These are phyloP conservation scores for Xestia sexstrigata DNA, from an alignment of 2,888 invertebrate genomes.

Conservation along the genomic window DNA sequence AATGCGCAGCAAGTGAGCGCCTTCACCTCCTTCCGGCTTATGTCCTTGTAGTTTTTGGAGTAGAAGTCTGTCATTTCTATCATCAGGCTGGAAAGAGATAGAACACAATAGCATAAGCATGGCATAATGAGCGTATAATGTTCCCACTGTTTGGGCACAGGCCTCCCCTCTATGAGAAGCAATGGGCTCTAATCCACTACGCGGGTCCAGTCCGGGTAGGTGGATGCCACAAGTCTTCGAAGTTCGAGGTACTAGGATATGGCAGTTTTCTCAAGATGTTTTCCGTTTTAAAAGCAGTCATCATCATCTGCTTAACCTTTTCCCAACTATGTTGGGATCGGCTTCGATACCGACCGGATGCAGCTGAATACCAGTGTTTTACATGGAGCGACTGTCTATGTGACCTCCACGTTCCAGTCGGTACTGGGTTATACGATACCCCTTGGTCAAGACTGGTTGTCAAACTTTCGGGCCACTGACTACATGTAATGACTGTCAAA, in stretches of 20 bases:
- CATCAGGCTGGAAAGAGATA: conserved; percentile 75
- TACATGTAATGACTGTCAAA: no score
- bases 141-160: not conserved
- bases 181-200: not conserved
- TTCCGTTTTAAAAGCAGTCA: not conserved
- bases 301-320: not conserved
- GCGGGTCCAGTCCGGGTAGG: not conserved
- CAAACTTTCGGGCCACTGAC: no score
- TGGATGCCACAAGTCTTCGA: not conserved
- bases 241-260: not conserved
- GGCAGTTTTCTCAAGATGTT: not conserved
- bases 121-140: not conserved
- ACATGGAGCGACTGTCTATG: not conserved
- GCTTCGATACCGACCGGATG: not conserved
- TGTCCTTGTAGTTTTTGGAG: conserved; percentile 58
- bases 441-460: not conserved
- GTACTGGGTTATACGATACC: no score
- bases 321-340: not conserved
- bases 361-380: not conserved
- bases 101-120: not conserved
- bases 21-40: conserved; percentile 71
- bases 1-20: conserved; percentile 78
- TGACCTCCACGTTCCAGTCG: not conserved
- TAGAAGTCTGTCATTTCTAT: conserved; percentile 79
- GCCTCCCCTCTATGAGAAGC: not conserved